Evolutionary conservation across 1,140 invertebrate genomes (phyloP), one percentile per base, ranked within the genome.

Genomic region (Drosophila fuyamai): DNA sequence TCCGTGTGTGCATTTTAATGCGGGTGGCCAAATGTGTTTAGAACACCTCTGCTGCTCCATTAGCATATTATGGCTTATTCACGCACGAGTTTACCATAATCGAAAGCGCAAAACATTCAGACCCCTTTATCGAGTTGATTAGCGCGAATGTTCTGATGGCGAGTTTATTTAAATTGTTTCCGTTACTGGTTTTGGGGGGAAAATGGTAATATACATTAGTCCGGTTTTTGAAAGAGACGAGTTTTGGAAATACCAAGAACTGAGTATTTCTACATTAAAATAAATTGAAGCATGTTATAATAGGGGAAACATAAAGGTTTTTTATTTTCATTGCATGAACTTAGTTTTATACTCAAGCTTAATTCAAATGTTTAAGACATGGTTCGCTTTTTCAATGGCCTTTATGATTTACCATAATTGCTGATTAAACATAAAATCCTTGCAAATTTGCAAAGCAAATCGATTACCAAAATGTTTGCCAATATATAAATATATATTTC

Each of bases 21-120:
- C 35, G 50, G 12, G 27, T 14, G 51, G 70, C 61, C 44, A 78
- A 71, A 60, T 77, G 78, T 81, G 84, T 86, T 81, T 75, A 65
- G 63, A 83, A 74, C 51, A 61, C 56, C 62, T 77, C 55, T 54
- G 58, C 57, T 65, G 36, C 63, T 60, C 79, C 81, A 80, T 86
- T 88, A 79, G 76, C 66, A 83, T 88, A 88, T 88, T 82, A 79
- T 79, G 83, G 79, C 55, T 56, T 79, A 70, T 65, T 70, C 79
- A 83, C 71, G 80, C 79, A 55, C 79, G 75, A 68, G 63, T 78
- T 78, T 67, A 18, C 48, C 54, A 63, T 70, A 73, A 88, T 85
- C 73, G 43, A 53, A 57, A 71, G 27, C 67, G 57, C 73, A 76
- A 57, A 82, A 40, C 65, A 44, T 53, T 47, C 73, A 32, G 57